phyloP scores from a whole-genome alignment of 2,888 invertebrate genomes.

The Mesoligia furuncula region DNA sequence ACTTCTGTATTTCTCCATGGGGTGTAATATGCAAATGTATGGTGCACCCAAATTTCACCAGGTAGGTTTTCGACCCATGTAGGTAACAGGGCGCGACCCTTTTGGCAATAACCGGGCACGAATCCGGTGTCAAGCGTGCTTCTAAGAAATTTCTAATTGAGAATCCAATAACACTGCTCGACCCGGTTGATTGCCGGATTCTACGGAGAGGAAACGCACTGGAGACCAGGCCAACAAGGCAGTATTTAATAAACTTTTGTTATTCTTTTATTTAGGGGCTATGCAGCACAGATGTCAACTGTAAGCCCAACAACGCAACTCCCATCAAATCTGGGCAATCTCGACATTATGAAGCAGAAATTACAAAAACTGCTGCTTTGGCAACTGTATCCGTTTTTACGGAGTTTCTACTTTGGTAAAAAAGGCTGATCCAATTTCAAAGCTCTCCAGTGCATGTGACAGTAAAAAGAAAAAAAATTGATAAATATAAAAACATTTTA shows the following conservation, averaged over 20 bases:
- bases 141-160: neutral
- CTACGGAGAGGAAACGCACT: neutral
- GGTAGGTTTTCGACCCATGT: neutral
- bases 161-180: neutral
- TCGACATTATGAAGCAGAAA: constrained; percentile 28
- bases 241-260: constrained; percentile 14
- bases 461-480: neutral
- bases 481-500: neutral
- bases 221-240: neutral
- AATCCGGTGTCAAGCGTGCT: neutral
- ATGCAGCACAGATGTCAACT: constrained; percentile 34
- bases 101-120: neutral
- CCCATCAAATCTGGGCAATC: constrained; percentile 34
- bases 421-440: neutral
- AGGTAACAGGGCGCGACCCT: too few species aligned
- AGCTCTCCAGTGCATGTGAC: neutral
- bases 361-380: constrained; percentile 29
- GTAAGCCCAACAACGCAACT: constrained; percentile 31
- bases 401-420: neutral
- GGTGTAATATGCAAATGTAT: neutral
- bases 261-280: constrained; percentile 7
- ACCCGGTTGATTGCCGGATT: neutral
- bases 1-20: neutral
- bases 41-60: neutral
- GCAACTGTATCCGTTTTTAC: neutral